Base-by-base conservation (phyloP, 2,888 invertebrate genomes). In the Acleris sparsana region DNA sequence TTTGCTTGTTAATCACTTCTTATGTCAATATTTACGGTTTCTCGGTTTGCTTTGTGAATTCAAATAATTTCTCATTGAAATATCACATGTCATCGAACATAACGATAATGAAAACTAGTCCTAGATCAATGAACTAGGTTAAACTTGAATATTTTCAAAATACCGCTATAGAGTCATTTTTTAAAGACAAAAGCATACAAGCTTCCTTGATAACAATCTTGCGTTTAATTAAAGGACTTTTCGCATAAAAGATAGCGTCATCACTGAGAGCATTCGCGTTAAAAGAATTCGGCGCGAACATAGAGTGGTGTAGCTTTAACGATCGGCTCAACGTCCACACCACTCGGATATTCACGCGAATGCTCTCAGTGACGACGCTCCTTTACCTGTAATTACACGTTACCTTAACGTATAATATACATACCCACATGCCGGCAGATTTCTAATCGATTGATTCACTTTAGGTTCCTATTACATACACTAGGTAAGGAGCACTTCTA, bases 21-120 rank as follows among this genome's bases (percentile, higher is more conserved):
- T 56, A 51, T 57, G 56, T 62, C 56, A 53, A 53, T 62, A 66
- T 66, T 62, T 66, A 66, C 66, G 66, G 61, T 57, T 62, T 62
- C 57, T 52, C 20, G 33, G 22, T 20, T 55, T 55, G 55, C 60
- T 65, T 65, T 60, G 49, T 59, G 18, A 43, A 18, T 43, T 18
- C 29, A 13, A 44, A 52, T 61, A 43, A 63, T 62, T 60, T 68
- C 18, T n/a, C 25, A 60, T 60, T 64, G 22, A 39, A 55, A 53
- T 25, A 29, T 63, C 53, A 49, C 62, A 56, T 66, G 57, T 66
- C 66, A 66, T 66, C 46, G 52, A 48, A 20, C 48, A 5, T 66
- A 66, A 66, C 51, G 51, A 33, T 44, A 39, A 4, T 39, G 9
- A 20, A 52, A 25, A 49, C 11, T 18, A 48, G 39, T 39, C 39